phyloP scores from a whole-genome alignment of 2,888 invertebrate genomes.

The Ypsolopha sequella region DNA sequence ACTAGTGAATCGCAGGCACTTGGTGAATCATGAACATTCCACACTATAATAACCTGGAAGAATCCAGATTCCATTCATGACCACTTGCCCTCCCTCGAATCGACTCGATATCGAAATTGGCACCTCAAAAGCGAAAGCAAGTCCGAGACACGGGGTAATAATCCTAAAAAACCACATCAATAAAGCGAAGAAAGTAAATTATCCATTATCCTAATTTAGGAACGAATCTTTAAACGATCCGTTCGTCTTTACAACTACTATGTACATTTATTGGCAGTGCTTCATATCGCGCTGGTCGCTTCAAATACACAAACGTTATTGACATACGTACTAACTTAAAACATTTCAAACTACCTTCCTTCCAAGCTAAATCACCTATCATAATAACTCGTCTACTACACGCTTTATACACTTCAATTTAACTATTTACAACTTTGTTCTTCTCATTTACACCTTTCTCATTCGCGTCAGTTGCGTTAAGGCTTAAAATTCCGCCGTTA shows the following conservation, averaged over 20 bases:
- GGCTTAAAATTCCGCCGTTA: constrained; percentile 15
- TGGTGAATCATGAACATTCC: constrained; percentile 24
- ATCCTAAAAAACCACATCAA: constrained; percentile 18
- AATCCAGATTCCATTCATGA: not conserved
- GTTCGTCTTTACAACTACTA: constrained; percentile 26
- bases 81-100: not conserved
- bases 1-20: constrained; percentile 36
- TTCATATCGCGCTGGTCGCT: constrained; percentile 54
- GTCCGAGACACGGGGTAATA: constrained; percentile 24
- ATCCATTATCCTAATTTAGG: constrained; percentile 26
- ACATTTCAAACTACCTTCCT: not conserved
- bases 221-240: not conserved
- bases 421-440: constrained; percentile 51
- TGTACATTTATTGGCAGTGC: constrained; percentile 61
- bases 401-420: constrained; percentile 39
- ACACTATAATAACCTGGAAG: constrained; percentile 11
- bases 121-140: constrained; percentile 27
- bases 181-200: constrained; percentile 27
- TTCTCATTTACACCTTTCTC: not conserved
- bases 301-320: not conserved
- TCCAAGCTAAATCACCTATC: constrained; percentile 8
- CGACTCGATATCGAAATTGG: constrained; percentile 4
- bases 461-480: constrained; percentile 18
- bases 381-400: constrained; percentile 22
- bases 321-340: not conserved